Conservation (phyloP, 2,113 vertebrate genomes). For the Ochotona curzoniae region DNA sequence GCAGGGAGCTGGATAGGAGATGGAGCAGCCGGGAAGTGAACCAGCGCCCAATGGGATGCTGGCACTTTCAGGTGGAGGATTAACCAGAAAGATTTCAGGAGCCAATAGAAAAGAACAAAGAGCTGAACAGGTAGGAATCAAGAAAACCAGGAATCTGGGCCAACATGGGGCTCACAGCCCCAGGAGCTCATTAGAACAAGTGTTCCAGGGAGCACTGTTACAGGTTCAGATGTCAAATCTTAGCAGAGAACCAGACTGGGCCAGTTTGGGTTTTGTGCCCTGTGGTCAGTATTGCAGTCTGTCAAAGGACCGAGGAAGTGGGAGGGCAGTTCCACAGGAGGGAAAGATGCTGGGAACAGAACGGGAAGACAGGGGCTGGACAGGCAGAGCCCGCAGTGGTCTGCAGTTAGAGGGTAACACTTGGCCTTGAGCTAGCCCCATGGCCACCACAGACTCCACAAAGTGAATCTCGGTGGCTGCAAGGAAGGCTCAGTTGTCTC, state of each 20-base stretch:
- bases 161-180: background rate
- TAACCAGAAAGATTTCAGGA: slow-evolving; percentile 16
- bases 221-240: background rate
- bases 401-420: background rate
- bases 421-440: background rate
- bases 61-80: no score
- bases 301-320: slow-evolving; percentile 2
- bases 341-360: background rate
- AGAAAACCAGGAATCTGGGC: slow-evolving; percentile 31
- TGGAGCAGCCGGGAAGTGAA: no score
- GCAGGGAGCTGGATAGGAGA: no score
- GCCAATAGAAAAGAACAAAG: slow-evolving; percentile 39
- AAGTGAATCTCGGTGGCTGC: background rate
- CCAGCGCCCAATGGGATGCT: no score
- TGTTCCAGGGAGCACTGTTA: background rate
- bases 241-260: background rate
- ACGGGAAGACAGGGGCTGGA: background rate
- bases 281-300: background rate
- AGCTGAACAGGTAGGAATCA: background rate
- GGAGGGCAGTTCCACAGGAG: slow-evolving; percentile 2
- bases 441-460: background rate
- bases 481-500: background rate
- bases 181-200: background rate
- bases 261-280: background rate
- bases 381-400: background rate